Base-by-base conservation (phyloP, 2,888 invertebrate genomes). In the Hydraecia micacea region DNA sequence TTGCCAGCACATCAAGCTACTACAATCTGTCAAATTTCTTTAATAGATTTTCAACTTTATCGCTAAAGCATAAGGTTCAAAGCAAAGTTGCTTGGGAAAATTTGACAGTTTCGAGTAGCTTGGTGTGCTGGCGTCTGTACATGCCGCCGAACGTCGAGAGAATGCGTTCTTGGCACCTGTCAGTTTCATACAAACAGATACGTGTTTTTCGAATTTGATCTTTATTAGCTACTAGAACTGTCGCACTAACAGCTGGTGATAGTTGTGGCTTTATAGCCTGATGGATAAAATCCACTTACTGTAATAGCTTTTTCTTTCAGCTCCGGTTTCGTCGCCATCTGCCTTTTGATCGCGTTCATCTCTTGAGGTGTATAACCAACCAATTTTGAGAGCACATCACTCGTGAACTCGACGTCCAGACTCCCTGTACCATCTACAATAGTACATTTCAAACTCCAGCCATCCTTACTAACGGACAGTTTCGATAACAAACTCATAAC, bases 371-470 rank as follows among this genome's bases (percentile, higher is more conserved):
- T 95, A 79, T 94, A 95, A 1, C 97, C 97, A 1, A 97, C 96
- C 75, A 97, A 90, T 71, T 95, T 93, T 0, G 97, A 95, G 1
- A 97, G 92, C 21, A 98, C 97, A 87, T 97, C 95, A 82, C 97
- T 97, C 0, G 97, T 96, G 74, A 98, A 97, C 32, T 96, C 95
- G 2, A 97, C 97, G 72, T 97, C 96, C 28, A 98, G 85, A 73
- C 92, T 95, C 2, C 97, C 97, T 9, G 97, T 97, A 32, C 95
- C 96, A 91, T 98, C 98, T 13, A 95, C 95, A 69, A 98, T 93
- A 15, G 95, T 96, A 81, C 97, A 97, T 76, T 95, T 96, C 49
- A 98, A 93, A 88, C 95, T 95, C 97, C 97, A 98, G 0, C 93
- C 94, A 0, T 95, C 94, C 82, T 97, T 96, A 25, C 95, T 94